Base-by-base conservation (phyloP, 30 jellyfish, hydroid and myxozoan genomes). In the Aurelia sp. region DNA sequence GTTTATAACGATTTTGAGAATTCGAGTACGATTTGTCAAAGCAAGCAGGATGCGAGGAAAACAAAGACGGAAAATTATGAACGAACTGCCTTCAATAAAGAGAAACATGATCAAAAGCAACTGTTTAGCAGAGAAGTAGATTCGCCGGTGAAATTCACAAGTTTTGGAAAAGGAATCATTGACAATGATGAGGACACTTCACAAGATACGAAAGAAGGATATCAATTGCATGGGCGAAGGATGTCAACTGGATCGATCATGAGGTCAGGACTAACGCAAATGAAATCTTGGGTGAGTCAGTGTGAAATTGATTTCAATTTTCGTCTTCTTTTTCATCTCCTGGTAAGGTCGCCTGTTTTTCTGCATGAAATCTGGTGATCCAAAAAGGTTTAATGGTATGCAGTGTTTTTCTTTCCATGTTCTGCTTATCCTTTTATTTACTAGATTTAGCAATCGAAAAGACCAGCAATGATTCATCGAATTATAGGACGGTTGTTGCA, bases 161-260 rank as follows among this genome's bases (percentile, higher is more conserved):
- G 76, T 62, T 82, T 82, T 71, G 92, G 92, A 59, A 82, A 82
- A 44, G 17, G 59, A 21, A 4, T 50, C 4, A 11, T 55, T 5
- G 92, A 69, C 16, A 61, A 16, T 33, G 62, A 31, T 7, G 62
- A 18, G 52, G 55, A 59, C 13, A 27, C 7, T 4, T 61, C 47
- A 35, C 11, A 6, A 22, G 69, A 18, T n/a, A 59, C 33, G 66
- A 17, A 22, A 41, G 71, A 44, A 6, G 35, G 64, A 33, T 19
- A 37, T 60, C 74, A 61, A 21, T 44, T 16, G 47, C 82, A 71
- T 31, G 79, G 63, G 51, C 66, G 93, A 22, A 84, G 93, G 57
- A 71, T 84, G 87, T 84, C 93, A 16, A 84, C 93, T 11, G 93
- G 93, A 33, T 70, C 92, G 37, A 82, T 82, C 10, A 35, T 66